These are phyloP conservation scores for Hypomecis punctinalis DNA, from an alignment of 2,888 invertebrate genomes.

Conservation along the genomic window DNA sequence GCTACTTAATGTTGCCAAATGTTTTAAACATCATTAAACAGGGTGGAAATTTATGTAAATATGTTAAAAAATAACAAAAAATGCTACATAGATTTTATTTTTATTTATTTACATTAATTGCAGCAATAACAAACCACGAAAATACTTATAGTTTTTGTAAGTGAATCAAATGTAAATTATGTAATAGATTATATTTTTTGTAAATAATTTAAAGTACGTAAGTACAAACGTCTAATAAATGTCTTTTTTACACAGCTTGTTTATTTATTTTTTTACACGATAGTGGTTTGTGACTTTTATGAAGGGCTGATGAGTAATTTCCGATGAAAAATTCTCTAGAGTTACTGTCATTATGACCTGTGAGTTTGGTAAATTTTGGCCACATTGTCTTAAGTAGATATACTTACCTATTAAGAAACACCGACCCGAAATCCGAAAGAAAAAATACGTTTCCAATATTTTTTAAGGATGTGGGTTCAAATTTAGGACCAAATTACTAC, in stretches of 20 bases:
- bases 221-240: slow-evolving; percentile 69
- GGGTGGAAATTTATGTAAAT: slow-evolving; percentile 52
- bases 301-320: too few species aligned
- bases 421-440: too few species aligned
- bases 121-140: slow-evolving; percentile 37
- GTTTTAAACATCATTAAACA: slow-evolving; percentile 53
- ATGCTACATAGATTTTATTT: slow-evolving; percentile 15
- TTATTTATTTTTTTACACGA: not conserved
- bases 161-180: slow-evolving; percentile 30
- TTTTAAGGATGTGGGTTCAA: too few species aligned
- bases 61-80: slow-evolving; percentile 7
- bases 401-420: too few species aligned
- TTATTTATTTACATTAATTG: slow-evolving; percentile 28
- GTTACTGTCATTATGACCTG: too few species aligned
- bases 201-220: slow-evolving; percentile 68
- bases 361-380: too few species aligned
- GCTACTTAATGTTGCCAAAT: slow-evolving; percentile 61
- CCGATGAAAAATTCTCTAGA: too few species aligned
- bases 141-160: slow-evolving; percentile 45
- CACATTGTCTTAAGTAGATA: too few species aligned
- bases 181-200: slow-evolving; percentile 48
- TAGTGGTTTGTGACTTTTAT: too few species aligned
- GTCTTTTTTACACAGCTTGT: slow-evolving; percentile 52
- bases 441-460: too few species aligned
- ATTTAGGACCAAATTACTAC: too few species aligned